Evolutionary conservation across 2,797 vertebrate species (phyloP), one percentile per base, ranked within the genome.

Genomic region (Sus cebifrons): DNA sequence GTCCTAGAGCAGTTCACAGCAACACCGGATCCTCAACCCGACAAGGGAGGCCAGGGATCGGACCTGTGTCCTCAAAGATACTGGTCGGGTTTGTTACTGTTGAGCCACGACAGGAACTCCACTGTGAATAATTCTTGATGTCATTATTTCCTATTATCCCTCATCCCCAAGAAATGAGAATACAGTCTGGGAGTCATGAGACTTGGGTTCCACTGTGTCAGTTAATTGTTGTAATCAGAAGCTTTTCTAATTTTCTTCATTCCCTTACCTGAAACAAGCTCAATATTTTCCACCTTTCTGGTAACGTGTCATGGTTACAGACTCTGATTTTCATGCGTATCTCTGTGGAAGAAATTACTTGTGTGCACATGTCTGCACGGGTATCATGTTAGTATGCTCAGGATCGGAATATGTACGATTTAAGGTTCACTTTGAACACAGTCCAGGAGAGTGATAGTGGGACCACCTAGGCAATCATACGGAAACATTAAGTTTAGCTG

Each of bases 261-360:
- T 93, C 49, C n/a, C 18, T 95, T 84, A 49, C 40, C 27, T 86
- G 60, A 79, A 94, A 84, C 88, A 68, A 40, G 4, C 54, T 83
- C 21, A 73, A 1, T 74, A n/a, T 60, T 86, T 11, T n/a, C 5
- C 3, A 27, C 12, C 36, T 86, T 44, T 77, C 44, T 2, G 1
- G 6, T 79, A 20, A 70, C 27, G 12, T 74, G 0, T 94, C 71
- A 7, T 32, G 36, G 49, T 44, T 44, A 67, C 54, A 12, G 52
- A 29, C 32, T 86, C 64, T 68, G 27, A 73, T 58, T 89, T 84
- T 44, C 2, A 67, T 54, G 52, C 29, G 94, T 87, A 82, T 77
- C 62, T 81, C 15, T 29, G 4, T 17, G 13, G 79, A 95, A 89
- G 52, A 85, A 71, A 58, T 86, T 25, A 62, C 15, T 29, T 65